A percentile compares a stretch with the other conserved stretches of the same genome.
Evolutionary conservation across 2,797 vertebrate species (phyloP).

Genomic region (Manis javanica): DNA sequence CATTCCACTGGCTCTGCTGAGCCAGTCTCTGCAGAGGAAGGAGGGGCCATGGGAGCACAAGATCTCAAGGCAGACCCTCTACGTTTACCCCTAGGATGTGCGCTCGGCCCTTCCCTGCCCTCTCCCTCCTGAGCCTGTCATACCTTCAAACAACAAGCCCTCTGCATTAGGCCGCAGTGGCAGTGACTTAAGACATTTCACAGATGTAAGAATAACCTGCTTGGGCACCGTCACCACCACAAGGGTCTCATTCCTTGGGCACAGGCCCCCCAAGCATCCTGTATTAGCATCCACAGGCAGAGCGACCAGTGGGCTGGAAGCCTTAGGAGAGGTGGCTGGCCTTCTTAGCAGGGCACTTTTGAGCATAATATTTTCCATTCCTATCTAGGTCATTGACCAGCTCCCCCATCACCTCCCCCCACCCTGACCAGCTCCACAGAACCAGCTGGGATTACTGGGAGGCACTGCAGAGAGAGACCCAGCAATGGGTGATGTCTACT

Average conservation of each 20-base stretch:
- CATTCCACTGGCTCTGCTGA: no score
- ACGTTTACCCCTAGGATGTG: fast-evolving
- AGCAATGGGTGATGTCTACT: fast-evolving
- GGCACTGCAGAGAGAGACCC: neutral
- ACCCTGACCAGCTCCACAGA: fast-evolving
- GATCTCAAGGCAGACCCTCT: neutral
- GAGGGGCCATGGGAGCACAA: neutral
- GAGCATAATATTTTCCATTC: neutral
- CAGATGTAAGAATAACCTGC: neutral
- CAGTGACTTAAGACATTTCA: neutral
- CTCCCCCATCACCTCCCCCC: neutral
- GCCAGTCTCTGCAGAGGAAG: neutral
- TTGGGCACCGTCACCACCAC: neutral
- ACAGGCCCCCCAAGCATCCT: fast-evolving
- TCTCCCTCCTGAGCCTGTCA: no score
- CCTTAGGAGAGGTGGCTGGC: neutral
- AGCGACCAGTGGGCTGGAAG: fast-evolving
- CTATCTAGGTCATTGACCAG: neutral
- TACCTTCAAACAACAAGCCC: neutral
- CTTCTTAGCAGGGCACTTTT: neutral
- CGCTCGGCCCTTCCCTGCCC: fast-evolving
- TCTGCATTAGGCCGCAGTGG: fast-evolving
- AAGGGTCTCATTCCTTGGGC: neutral
- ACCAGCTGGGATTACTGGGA: neutral
- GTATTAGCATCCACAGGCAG: neutral